Evolutionary conservation across 2,797 vertebrate genomes (phyloP).

Genomic region (Hoplostethus atlanticus): DNA sequence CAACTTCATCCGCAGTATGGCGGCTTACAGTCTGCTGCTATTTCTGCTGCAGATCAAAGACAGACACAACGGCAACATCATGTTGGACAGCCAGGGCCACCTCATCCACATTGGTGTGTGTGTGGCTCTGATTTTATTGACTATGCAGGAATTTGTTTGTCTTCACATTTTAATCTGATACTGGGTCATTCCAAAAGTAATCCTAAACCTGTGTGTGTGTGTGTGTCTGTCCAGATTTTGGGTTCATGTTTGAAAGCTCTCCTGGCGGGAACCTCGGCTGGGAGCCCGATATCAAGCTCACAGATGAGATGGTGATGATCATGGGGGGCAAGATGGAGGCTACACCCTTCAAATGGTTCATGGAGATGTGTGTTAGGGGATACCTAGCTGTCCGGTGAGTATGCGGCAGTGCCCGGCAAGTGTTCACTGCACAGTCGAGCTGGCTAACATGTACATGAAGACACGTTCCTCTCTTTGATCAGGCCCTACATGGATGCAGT

Average conservation of each 20-base stretch:
- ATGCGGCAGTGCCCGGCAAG: background rate
- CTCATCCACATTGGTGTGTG: conserved; percentile 94
- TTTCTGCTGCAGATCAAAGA: conserved; percentile 98
- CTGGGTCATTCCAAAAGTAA: too few species aligned
- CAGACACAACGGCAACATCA: conserved; percentile 97
- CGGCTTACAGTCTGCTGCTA: conserved; percentile 94
- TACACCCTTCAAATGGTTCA: conserved; percentile 97
- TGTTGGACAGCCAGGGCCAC: conserved; percentile 96
- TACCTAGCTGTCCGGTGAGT: conserved; percentile 94
- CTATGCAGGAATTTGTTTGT: too few species aligned
- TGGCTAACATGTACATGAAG: background rate
- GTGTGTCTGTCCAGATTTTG: conserved; percentile 89
- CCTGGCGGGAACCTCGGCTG: conserved; percentile 98
- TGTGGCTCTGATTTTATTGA: background rate
- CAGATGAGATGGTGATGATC: conserved; percentile 99
- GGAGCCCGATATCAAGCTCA: conserved; percentile 99
- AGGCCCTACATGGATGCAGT: conserved; percentile 98
- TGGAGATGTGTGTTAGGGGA: conserved; percentile 98
- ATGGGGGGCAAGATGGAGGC: conserved; percentile 99
- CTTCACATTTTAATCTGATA: too few species aligned
- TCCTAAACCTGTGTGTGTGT: conserved; percentile 8
- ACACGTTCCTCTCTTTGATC: conserved; percentile 10
- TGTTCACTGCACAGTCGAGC: background rate
- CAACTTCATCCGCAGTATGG: conserved; percentile 98
- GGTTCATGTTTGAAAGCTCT: conserved; percentile 99